These are phyloP conservation scores for Charadrius vociferus DNA, from an alignment of 2,113 vertebrate species.

Conservation along the genomic window DNA sequence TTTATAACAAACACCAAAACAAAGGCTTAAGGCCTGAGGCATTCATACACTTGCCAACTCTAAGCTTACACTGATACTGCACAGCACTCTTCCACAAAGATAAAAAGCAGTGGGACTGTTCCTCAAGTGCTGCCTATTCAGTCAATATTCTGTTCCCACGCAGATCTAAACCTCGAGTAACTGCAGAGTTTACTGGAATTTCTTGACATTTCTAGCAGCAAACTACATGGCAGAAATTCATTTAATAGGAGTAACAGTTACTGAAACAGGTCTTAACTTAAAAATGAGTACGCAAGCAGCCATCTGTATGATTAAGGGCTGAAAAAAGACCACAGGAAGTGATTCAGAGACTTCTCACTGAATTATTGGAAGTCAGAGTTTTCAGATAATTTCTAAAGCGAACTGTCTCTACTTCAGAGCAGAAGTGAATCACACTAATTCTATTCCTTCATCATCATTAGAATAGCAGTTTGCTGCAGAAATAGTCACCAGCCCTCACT, in stretches of 20 bases:
- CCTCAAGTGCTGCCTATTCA: not conserved
- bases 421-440: not conserved
- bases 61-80: not conserved
- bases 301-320: not conserved
- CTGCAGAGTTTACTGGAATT: not conserved
- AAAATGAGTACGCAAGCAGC: not conserved
- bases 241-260: not conserved
- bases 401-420: not conserved
- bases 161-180: rapidly evolving
- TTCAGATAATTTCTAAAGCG: not conserved
- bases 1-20: not conserved
- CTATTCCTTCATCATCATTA: not conserved
- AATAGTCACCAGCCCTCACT: not conserved
- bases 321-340: not conserved
- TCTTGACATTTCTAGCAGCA: not conserved
- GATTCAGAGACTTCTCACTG: not conserved
- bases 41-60: not conserved
- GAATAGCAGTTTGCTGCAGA: not conserved
- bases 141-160: not conserved
- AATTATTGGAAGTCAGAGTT: not conserved
- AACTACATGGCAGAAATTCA: not conserved
- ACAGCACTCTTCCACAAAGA: not conserved
- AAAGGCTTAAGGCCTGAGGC: not conserved
- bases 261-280: not conserved
- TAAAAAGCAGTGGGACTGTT: not conserved